A percentile compares a stretch with the other conserved stretches of the same genome.
phyloP scores from a whole-genome alignment of 1,140 invertebrate genomes.

The Pogonus chalceus region DNA sequence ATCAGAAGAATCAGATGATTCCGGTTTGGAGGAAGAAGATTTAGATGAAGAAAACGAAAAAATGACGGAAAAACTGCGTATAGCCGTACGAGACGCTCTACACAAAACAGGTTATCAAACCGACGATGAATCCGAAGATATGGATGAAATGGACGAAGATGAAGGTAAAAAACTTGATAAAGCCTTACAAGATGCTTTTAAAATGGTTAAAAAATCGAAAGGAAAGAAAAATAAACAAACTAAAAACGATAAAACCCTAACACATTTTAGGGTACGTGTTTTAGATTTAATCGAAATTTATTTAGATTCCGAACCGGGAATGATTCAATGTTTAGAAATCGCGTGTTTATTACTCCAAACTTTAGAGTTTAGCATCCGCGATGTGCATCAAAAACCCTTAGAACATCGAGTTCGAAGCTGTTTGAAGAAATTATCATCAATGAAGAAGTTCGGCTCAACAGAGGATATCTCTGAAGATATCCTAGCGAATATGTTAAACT shows the following conservation, averaged over 20 bases:
- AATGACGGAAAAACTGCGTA: slow-evolving; percentile 51
- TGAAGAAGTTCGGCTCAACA: slow-evolving; percentile 50
- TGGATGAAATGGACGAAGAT: slow-evolving; percentile 64
- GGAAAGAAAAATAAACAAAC: slow-evolving; percentile 51
- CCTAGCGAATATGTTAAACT: slow-evolving; percentile 45
- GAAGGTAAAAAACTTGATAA: slow-evolving; percentile 61
- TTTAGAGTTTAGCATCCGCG: slow-evolving; percentile 56
- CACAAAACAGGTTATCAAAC: slow-evolving; percentile 43
- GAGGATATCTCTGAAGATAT: slow-evolving; percentile 45
- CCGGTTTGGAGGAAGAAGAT: slow-evolving; percentile 39
- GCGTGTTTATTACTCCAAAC: slow-evolving; percentile 51
- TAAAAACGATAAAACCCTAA: slow-evolving; percentile 52
- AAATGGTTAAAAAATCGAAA: slow-evolving; percentile 47
- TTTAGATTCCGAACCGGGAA: slow-evolving; percentile 51
- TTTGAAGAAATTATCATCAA: slow-evolving; percentile 46
- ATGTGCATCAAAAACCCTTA: slow-evolving; percentile 55
- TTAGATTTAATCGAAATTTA: slow-evolving; percentile 62
- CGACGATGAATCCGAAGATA: slow-evolving; percentile 60
- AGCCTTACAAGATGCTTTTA: slow-evolving; percentile 59
- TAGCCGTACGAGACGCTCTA: slow-evolving; percentile 53
- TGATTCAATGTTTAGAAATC: slow-evolving; percentile 55
- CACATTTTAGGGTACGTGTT: slow-evolving; percentile 57
- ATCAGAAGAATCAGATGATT: slow-evolving; percentile 30
- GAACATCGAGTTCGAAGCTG: slow-evolving; percentile 48
- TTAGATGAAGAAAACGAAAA: slow-evolving; percentile 49